Percentiles rank a stretch among this genome's conserved stretches.
Conservation (phyloP, 1,140 invertebrate genomes). For the Marisa cornuarietis region DNA sequence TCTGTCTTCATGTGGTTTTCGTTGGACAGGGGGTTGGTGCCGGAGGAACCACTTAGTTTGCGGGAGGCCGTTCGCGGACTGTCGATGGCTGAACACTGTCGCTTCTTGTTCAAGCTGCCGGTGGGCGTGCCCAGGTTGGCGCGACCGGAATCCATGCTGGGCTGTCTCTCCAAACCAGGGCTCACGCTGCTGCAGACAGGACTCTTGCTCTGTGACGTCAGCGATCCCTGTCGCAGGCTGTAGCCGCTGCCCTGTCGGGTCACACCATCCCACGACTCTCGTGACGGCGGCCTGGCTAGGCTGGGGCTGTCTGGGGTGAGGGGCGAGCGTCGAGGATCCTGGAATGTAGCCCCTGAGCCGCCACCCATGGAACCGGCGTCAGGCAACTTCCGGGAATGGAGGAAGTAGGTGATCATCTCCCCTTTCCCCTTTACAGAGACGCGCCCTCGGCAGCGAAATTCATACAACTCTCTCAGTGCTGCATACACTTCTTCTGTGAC, state of each 20-base stretch:
- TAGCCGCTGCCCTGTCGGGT: conserved; percentile 23
- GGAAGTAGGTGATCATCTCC: conserved; percentile 88
- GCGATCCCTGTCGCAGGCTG: conserved; percentile 30
- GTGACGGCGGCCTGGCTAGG: conserved; percentile 22
- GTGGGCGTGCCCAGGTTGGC: conserved; percentile 50
- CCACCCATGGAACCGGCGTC: conserved; percentile 17
- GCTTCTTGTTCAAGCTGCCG: conserved; percentile 55
- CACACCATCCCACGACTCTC: conserved; percentile 25
- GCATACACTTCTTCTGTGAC: conserved; percentile 64
- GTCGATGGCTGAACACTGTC: conserved; percentile 46
- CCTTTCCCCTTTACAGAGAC: conserved; percentile 95
- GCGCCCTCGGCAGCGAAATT: conserved; percentile 86
- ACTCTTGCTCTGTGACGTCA: conserved; percentile 27
- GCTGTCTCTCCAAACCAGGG: conserved; percentile 33
- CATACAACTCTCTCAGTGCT: conserved; percentile 73
- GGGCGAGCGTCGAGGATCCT: conserved; percentile 24
- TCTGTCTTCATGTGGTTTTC: conserved; percentile 40
- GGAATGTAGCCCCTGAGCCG: conserved; percentile 20
- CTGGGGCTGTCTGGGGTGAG: conserved; percentile 34
- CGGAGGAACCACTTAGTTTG: conserved; percentile 51
- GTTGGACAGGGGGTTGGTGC: conserved; percentile 49
- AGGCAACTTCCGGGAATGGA: conserved; percentile 63
- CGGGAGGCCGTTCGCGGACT: conserved; percentile 46
- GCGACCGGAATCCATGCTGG: conserved; percentile 40
- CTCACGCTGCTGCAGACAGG: conserved; percentile 17